A percentile compares a stretch with the other conserved stretches of the same genome.
These are phyloP conservation scores for Megaustenia siamemsis DNA, from an alignment of 2,888 invertebrate species.

Conservation along the genomic window DNA sequence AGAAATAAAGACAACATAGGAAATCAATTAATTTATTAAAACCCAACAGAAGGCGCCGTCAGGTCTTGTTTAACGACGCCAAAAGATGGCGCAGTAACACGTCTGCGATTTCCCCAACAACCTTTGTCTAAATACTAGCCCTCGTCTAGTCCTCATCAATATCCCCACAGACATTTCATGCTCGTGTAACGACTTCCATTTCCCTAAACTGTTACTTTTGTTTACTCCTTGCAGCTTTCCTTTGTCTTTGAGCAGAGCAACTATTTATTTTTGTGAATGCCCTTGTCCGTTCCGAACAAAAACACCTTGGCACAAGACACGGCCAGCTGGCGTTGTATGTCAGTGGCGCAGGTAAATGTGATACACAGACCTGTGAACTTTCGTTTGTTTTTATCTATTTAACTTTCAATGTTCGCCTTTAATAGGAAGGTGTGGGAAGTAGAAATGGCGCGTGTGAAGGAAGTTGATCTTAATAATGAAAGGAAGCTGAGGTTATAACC, in stretches of 20 bases:
- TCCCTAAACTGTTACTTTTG: slow-evolving; percentile 35
- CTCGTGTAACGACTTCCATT: slow-evolving; percentile 43
- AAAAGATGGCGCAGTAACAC: not conserved
- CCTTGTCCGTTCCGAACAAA: slow-evolving; percentile 28
- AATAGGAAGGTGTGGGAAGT: not conserved
- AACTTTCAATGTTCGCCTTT: no score
- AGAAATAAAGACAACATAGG: not conserved
- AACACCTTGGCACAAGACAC: not conserved
- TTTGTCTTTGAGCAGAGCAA: slow-evolving; percentile 48
- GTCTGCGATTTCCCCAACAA: slow-evolving; percentile 32
- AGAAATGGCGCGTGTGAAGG: not conserved
- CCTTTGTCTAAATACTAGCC: slow-evolving; percentile 30
- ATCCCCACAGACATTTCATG: slow-evolving; percentile 39
- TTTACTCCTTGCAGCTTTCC: slow-evolving; percentile 35
- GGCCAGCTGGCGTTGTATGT: slow-evolving; percentile 27
- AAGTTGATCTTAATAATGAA: not conserved
- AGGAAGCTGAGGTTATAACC: not conserved
- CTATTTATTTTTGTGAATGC: slow-evolving; percentile 44
- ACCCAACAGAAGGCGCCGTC: not conserved
- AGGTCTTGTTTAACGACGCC: not conserved
- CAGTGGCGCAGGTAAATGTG: not conserved
- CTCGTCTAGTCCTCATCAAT: slow-evolving; percentile 34
- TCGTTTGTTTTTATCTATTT: slow-evolving; percentile 2
- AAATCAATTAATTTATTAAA: not conserved
- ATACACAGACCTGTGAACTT: not conserved